These are phyloP conservation scores for Mesembrinibis cayennensis DNA, from an alignment of 2,113 vertebrate species.

Conservation along the genomic window DNA sequence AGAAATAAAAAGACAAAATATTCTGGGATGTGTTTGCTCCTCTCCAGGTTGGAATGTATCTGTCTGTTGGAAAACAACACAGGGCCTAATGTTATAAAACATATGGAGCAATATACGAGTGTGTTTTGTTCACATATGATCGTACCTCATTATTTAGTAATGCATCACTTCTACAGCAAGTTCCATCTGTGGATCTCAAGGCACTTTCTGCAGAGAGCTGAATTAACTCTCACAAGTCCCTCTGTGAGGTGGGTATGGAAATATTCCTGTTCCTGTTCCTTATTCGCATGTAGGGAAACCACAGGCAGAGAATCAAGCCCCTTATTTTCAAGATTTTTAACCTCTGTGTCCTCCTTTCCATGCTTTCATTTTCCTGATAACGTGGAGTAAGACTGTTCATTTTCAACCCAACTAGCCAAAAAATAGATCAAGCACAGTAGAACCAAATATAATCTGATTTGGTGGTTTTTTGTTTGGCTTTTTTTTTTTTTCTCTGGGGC, in stretches of 20 bases:
- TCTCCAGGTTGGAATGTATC: not conserved
- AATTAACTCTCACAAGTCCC: not conserved
- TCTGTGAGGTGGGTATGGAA: constrained; percentile 9
- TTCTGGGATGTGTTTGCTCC: not conserved
- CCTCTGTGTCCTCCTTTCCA: not conserved
- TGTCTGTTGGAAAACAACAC: not conserved
- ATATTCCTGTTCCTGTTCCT: not conserved
- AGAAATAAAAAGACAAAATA: not conserved
- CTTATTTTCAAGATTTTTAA: not conserved
- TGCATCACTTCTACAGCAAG: not conserved
- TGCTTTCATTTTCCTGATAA: not conserved
- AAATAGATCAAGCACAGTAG: not conserved
- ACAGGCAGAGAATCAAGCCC: not conserved
- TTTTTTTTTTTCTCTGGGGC: not conserved
- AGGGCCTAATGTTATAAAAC: not conserved
- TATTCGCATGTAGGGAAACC: not conserved
- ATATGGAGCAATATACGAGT: not conserved
- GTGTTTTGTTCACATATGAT: not conserved
- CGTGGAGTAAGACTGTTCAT: not conserved
- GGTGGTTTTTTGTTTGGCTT: not conserved
- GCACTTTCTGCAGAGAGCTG: not conserved
- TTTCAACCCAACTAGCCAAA: not conserved
- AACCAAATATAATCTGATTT: not conserved
- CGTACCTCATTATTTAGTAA: not conserved
- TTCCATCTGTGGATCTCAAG: constrained; percentile 13